These are phyloP conservation scores for Diplodus puntazzo DNA, from an alignment of 2,797 vertebrate genomes.

Conservation along the genomic window DNA sequence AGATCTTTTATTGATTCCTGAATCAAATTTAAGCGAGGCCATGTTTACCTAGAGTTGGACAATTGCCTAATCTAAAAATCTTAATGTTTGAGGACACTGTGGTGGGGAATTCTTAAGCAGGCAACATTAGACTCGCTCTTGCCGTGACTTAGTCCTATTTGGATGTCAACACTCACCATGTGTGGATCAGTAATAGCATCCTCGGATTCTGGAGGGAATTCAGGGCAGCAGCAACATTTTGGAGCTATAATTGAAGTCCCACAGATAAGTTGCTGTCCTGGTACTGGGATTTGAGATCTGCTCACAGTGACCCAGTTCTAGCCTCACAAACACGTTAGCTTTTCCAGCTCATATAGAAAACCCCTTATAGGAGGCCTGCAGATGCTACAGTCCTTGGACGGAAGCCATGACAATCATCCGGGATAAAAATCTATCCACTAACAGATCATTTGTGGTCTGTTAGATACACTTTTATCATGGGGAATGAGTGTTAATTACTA, in stretches of 20 bases:
- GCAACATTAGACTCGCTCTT: conserved; percentile 28
- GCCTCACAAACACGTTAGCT: conserved; percentile 54
- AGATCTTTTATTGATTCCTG: conserved; percentile 19
- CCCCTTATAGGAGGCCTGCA: conserved; percentile 23
- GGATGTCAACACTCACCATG: conserved; percentile 16
- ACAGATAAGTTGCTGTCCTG: conserved; percentile 58
- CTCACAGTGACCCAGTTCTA: conserved; percentile 74
- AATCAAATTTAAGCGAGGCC: conserved; percentile 14
- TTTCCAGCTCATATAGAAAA: conserved; percentile 45
- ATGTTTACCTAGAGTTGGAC: conserved; percentile 16
- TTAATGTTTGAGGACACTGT: conserved; percentile 16
- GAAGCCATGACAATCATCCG: conserved; percentile 48
- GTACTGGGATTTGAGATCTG: conserved; percentile 58
- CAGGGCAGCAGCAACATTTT: conserved; percentile 46
- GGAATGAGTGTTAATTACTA: conserved; percentile 59
- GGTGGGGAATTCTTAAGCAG: conserved; percentile 1
- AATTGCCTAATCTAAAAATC: conserved; percentile 27
- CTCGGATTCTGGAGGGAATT: conserved; percentile 43
- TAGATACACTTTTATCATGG: conserved; percentile 38
- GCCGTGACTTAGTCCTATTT: background rate
- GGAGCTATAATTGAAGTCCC: conserved; percentile 59
- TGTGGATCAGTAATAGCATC: conserved; percentile 33
- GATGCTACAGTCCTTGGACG: conserved; percentile 24
- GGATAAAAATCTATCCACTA: conserved; percentile 37
- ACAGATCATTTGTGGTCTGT: conserved; percentile 46